Base-by-base conservation (phyloP, 2,888 invertebrate species). In the Molanna angustata region DNA sequence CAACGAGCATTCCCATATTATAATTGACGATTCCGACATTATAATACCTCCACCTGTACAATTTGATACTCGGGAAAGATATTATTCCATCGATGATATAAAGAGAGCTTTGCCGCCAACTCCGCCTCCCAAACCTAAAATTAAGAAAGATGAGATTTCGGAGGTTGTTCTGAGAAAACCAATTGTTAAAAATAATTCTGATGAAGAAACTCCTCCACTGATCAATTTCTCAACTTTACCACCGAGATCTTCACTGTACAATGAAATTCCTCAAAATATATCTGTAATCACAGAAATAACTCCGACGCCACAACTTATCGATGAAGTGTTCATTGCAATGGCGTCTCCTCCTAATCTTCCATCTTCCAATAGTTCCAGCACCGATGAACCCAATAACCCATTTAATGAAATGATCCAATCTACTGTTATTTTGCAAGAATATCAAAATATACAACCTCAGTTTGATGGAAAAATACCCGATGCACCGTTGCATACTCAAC, bases 181-280 rank as follows among this genome's bases (percentile, higher is more conserved):
- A 67, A 56, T 64, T 64, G 58, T 61, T 67, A 55, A 69, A 73
- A 53, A 27, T 32, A 2, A 42, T 58, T 67, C 72, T 42, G 69
- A 67, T 60, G 68, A 73, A 16, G 75, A 75, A 64, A 57, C 64
- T 40, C 77, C 77, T 42, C 79, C 80, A 31, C 68, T 73, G 16
- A 65, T 79, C 13, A 78, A 79, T 65, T 79, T 74, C 57, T 64
- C 67, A 20, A 76, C 78, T 4, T 69, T 66, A 72, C 79, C 60
- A 55, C 62, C 52, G 56, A 64, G 54, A 20, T 48, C 57, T 9
- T 58, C 61, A 17, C 51, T 60, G 17, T 50, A 53, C 35, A 49
- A 19, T 32, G 42, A 50, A 13, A n/a, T 19, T 4, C 11, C 19
- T n/a, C 41, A 37, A 11, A 21, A 7, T 35, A 21, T 35, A 21